Percentiles rank a stretch among this genome's conserved stretches.
Evolutionary conservation across 2,113 vertebrate genomes (phyloP).

Genomic region (Machaerirhynchus nigripectus): DNA sequence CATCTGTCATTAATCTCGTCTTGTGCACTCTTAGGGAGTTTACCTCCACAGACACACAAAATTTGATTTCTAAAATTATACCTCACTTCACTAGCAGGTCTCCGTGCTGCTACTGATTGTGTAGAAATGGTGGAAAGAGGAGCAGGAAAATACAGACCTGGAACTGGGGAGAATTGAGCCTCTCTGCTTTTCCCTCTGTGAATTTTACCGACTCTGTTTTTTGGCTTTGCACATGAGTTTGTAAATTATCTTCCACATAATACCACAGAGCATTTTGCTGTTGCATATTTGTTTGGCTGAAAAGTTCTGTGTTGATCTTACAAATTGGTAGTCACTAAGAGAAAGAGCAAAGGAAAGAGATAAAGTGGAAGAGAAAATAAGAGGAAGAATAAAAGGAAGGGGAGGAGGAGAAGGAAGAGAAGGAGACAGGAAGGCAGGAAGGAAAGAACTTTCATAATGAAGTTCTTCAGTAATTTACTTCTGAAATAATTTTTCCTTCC

Average conservation of each 20-base stretch:
- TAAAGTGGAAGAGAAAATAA: background rate
- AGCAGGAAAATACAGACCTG: background rate
- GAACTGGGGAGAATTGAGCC: background rate
- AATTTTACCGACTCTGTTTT: background rate
- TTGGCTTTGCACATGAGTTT: background rate
- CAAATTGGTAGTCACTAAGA: background rate
- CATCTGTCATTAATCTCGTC: background rate
- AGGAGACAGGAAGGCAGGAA: background rate
- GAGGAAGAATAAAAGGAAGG: background rate
- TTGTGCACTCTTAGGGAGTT: background rate
- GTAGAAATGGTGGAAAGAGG: background rate
- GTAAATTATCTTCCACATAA: background rate
- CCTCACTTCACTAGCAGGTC: too few relatives aligned
- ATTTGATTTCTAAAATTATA: background rate
- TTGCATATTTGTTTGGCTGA: background rate
- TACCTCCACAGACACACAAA: background rate
- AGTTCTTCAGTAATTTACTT: background rate
- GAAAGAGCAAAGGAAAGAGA: background rate
- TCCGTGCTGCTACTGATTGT: accelerated
- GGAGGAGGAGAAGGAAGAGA: background rate
- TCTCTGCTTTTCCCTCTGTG: background rate
- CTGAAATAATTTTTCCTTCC: background rate
- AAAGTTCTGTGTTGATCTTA: background rate
- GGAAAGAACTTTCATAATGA: background rate
- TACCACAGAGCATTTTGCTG: background rate